Conservation (phyloP, 2,113 vertebrate species). For the Astur gentilis region DNA sequence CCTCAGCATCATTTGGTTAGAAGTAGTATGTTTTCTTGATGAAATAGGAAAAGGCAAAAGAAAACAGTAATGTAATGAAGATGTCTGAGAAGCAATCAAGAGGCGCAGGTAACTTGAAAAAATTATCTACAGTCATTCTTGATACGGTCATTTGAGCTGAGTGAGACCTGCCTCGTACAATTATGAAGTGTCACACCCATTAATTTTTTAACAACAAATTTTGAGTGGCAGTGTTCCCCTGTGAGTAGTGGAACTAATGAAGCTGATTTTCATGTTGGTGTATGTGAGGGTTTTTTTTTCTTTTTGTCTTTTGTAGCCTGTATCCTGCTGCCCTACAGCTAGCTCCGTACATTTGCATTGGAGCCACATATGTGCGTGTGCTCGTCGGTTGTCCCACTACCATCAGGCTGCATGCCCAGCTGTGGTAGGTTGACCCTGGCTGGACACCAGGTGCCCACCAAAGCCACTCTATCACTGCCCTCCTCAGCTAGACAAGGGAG, state of each 20-base stretch:
- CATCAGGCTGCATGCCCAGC: not conserved
- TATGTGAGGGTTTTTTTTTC: not conserved
- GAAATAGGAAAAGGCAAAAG: not conserved
- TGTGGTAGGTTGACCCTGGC: no score
- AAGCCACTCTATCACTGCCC: no score
- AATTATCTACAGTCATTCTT: not conserved
- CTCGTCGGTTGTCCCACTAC: not conserved
- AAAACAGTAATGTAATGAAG: not conserved
- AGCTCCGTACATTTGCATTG: accelerated
- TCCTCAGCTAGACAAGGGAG: no score
- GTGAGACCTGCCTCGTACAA: not conserved
- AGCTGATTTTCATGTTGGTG: not conserved
- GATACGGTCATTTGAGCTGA: not conserved
- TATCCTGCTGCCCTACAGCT: not conserved
- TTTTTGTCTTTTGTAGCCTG: not conserved
- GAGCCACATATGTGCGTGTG: accelerated
- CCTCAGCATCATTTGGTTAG: not conserved
- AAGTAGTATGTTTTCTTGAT: not conserved
- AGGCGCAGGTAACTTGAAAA: not conserved
- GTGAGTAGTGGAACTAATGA: not conserved
- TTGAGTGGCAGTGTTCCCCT: not conserved
- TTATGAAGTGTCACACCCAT: not conserved
- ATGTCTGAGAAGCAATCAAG: not conserved
- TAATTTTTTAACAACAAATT: not conserved
- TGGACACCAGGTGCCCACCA: no score